Evolutionary conservation across 2,797 vertebrate species (phyloP).

Genomic region (Acanthornis magna): DNA sequence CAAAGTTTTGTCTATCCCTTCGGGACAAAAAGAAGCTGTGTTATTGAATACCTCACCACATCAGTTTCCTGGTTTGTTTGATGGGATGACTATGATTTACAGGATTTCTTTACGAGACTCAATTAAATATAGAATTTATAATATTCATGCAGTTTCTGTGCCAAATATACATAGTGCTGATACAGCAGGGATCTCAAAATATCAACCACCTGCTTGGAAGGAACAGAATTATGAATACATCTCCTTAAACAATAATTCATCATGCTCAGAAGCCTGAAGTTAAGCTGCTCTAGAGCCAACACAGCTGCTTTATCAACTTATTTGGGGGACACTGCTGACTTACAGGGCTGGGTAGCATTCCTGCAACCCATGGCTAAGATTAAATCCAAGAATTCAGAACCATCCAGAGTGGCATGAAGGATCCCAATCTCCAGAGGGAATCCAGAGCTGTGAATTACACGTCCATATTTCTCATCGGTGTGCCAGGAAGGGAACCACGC

Average conservation of each 20-base stretch:
- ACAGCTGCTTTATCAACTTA: slow-evolving; percentile 59
- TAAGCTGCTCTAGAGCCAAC: slow-evolving; percentile 55
- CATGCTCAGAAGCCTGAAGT: slow-evolving; percentile 60
- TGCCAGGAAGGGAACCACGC: not conserved
- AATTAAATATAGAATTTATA: slow-evolving; percentile 65
- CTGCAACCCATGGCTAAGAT: not conserved
- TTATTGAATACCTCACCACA: slow-evolving; percentile 8
- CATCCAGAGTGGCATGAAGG: not conserved
- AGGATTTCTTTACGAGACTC: slow-evolving; percentile 46
- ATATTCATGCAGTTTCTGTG: slow-evolving; percentile 60
- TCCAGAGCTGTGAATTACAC: not conserved
- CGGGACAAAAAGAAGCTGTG: not conserved
- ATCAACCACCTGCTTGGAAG: slow-evolving; percentile 67
- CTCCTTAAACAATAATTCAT: slow-evolving; percentile 67
- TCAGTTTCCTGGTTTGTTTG: slow-evolving; percentile 42
- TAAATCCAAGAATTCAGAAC: not conserved
- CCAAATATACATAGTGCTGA: slow-evolving; percentile 67
- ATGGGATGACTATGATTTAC: slow-evolving; percentile 54
- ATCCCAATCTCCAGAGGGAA: not conserved
- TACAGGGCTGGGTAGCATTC: not conserved
- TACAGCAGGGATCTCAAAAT: slow-evolving; percentile 66
- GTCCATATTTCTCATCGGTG: accelerated
- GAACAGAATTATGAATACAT: slow-evolving; percentile 53
- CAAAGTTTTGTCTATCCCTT: not conserved
- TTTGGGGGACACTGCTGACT: slow-evolving; percentile 32